A percentile compares a stretch with the other conserved stretches of the same genome.
phyloP scores from a whole-genome alignment of 2,797 vertebrate species.

The Danio tinwini region DNA sequence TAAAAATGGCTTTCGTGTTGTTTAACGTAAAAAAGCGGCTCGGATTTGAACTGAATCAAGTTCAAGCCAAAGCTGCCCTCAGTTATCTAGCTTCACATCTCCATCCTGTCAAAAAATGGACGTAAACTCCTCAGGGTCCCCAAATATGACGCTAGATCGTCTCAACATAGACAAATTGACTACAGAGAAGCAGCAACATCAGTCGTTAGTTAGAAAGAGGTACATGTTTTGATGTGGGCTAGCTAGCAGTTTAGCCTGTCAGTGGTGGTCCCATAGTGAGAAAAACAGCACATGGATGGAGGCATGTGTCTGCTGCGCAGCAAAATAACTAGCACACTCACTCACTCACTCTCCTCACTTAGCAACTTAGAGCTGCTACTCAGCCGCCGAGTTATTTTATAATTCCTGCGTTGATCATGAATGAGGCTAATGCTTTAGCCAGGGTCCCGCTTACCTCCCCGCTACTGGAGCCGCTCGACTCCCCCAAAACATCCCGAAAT shows the following conservation, averaged over 20 bases:
- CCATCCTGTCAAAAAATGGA: slow-evolving; percentile 48
- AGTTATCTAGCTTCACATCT: slow-evolving; percentile 38
- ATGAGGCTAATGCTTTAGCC: slow-evolving; percentile 32
- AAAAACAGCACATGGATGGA: slow-evolving; percentile 67
- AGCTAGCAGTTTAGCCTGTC: slow-evolving; percentile 51
- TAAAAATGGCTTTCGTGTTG: not conserved
- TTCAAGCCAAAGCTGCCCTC: slow-evolving; percentile 1
- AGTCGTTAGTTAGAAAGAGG: not conserved
- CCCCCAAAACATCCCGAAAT: slow-evolving; percentile 96
- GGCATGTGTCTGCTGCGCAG: slow-evolving; percentile 58
- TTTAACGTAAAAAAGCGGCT: not conserved
- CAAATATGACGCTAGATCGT: slow-evolving; percentile 5
- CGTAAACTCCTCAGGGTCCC: slow-evolving; percentile 4
- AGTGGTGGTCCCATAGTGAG: slow-evolving; percentile 43
- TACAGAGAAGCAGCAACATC: not conserved
- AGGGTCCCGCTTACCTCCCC: slow-evolving; percentile 84
- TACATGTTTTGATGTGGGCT: slow-evolving; percentile 31
- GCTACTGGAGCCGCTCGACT: slow-evolving; percentile 93
- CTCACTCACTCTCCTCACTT: slow-evolving; percentile 12
- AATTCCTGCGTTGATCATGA: not conserved
- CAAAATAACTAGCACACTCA: slow-evolving; percentile 53
- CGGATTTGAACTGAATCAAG: not conserved
- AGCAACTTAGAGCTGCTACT: slow-evolving; percentile 16
- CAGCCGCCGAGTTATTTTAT: slow-evolving; percentile 17
- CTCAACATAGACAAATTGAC: not conserved